phyloP scores from a whole-genome alignment of 2,113 vertebrate species.

The Stegostoma tigrinum region DNA sequence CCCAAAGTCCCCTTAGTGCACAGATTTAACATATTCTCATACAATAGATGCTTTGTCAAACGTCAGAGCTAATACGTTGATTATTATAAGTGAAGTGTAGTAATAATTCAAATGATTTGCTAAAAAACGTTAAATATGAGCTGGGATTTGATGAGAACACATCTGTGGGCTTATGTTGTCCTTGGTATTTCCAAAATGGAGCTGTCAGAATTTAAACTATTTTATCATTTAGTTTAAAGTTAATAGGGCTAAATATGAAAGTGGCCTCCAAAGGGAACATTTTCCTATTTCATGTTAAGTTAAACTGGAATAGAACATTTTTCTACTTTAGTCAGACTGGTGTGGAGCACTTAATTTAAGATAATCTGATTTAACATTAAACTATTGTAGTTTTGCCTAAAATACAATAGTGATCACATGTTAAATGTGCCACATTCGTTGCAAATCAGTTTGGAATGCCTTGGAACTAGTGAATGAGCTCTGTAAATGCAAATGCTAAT shows the following conservation, averaged over 20 bases:
- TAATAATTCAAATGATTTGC: conserved; percentile 3
- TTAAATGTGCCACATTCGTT: background rate
- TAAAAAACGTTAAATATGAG: background rate
- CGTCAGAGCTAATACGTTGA: background rate
- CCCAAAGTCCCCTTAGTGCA: background rate
- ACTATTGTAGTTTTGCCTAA: background rate
- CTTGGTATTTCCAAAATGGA: background rate
- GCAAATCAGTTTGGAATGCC: background rate
- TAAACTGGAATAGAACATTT: background rate
- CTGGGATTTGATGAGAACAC: background rate
- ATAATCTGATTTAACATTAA: background rate
- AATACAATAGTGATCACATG: background rate
- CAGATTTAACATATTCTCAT: conserved; percentile 14
- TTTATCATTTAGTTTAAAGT: background rate
- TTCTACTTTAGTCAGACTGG: background rate
- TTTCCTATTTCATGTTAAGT: background rate
- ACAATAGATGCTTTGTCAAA: conserved; percentile 22
- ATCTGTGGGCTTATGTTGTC: too few species aligned
- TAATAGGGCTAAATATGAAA: background rate
- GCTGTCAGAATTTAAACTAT: background rate
- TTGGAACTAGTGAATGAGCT: background rate
- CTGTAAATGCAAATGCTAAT: background rate
- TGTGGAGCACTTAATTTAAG: background rate
- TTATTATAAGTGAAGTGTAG: background rate
- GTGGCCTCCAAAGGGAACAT: background rate